phyloP scores from a whole-genome alignment of 2,113 vertebrate genomes.

The Phoxinus phoxinus region DNA sequence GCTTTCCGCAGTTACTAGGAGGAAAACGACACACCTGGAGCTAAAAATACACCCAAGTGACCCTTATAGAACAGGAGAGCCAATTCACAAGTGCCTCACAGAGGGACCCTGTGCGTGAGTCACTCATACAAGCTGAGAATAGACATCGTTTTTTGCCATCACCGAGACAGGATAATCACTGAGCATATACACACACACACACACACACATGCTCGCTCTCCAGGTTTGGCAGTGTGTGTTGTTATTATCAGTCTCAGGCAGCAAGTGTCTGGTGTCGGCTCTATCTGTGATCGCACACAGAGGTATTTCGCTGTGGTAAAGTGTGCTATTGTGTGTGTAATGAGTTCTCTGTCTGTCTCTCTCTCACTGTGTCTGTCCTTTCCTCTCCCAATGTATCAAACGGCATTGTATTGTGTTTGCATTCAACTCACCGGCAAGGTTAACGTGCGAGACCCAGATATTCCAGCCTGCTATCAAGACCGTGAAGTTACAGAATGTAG shows the following conservation, averaged over 20 bases:
- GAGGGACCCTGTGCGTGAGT: not conserved
- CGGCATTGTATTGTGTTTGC: conserved; percentile 10
- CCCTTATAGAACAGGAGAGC: conserved; percentile 27
- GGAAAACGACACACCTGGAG: not conserved
- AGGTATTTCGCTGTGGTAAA: conserved; percentile 50
- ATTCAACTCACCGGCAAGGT: conserved; percentile 11
- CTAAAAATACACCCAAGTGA: conserved; percentile 48
- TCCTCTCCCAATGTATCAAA: conserved; percentile 12
- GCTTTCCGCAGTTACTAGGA: conserved; percentile 21
- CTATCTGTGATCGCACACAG: conserved; percentile 56
- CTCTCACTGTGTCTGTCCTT: conserved; percentile 17
- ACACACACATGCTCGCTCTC: conserved; percentile 28
- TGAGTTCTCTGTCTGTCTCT: conserved; percentile 44
- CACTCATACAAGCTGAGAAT: conserved; percentile 46
- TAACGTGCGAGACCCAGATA: not conserved
- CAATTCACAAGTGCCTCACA: conserved; percentile 24
- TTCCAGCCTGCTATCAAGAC: not conserved
- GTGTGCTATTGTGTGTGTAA: conserved; percentile 56
- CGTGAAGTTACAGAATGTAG: conserved; percentile 2
- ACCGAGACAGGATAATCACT: conserved; percentile 35
- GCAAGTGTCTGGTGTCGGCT: conserved; percentile 50
- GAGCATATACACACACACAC: conserved; percentile 38
- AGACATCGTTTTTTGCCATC: conserved; percentile 49
- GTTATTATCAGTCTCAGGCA: conserved; percentile 56
- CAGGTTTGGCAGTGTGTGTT: conserved; percentile 47